Evolutionary conservation across 2,888 invertebrate genomes (phyloP).

Genomic region (Diarsia brunnea): DNA sequence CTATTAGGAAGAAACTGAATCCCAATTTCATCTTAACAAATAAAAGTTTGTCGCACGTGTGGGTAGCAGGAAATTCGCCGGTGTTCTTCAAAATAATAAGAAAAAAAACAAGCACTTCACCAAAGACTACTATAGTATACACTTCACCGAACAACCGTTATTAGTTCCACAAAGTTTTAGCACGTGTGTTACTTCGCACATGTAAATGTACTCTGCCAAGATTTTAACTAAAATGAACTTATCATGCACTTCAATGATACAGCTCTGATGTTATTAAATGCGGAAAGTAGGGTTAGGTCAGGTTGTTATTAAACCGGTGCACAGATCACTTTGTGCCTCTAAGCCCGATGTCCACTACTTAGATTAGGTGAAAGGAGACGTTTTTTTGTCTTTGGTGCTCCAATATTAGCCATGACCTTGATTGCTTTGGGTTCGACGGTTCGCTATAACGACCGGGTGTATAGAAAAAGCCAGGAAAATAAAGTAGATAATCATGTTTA

Average conservation of each 20-base stretch:
- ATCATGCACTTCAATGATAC: slow-evolving; percentile 76
- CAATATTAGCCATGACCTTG: slow-evolving; percentile 80
- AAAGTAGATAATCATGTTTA: slow-evolving; percentile 31
- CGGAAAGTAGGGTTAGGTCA: slow-evolving; percentile 75
- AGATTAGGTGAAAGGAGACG: slow-evolving; percentile 77
- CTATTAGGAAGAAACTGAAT: slow-evolving; percentile 63
- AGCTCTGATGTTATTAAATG: slow-evolving; percentile 75
- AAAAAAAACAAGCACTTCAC: slow-evolving; percentile 37
- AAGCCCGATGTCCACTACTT: slow-evolving; percentile 62
- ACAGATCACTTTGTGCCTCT: slow-evolving; percentile 49
- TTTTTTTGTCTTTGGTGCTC: slow-evolving; percentile 70
- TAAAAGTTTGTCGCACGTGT: slow-evolving; percentile 27
- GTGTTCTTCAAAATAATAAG: slow-evolving; percentile 26
- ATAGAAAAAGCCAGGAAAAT: slow-evolving; percentile 15
- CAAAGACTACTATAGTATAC: no score
- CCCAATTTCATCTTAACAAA: slow-evolving; percentile 64
- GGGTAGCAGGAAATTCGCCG: slow-evolving; percentile 28
- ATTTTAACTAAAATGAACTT: slow-evolving; percentile 80
- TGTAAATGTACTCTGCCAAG: slow-evolving; percentile 71
- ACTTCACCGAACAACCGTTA: slow-evolving; percentile 49
- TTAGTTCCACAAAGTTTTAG: slow-evolving; percentile 43
- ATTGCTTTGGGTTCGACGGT: slow-evolving; percentile 67
- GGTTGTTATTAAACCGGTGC: slow-evolving; percentile 66
- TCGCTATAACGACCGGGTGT: slow-evolving; percentile 11
- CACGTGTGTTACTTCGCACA: slow-evolving; percentile 65